phyloP scores from a whole-genome alignment of 2,113 vertebrate species.

The Lepus timidus region DNA sequence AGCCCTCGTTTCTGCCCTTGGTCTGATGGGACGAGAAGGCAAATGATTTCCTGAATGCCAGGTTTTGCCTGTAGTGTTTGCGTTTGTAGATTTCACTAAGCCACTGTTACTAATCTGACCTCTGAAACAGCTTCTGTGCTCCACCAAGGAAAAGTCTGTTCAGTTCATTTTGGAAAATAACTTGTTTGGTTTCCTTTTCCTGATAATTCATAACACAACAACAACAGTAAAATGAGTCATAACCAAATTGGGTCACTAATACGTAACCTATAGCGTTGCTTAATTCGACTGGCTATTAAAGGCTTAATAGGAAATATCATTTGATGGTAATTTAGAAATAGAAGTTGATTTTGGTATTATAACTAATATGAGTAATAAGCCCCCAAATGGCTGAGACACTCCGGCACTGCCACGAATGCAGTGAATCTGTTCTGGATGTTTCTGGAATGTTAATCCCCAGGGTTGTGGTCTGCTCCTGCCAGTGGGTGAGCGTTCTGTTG shows the following conservation, averaged over 20 bases:
- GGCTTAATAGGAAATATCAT: slow-evolving; percentile 91
- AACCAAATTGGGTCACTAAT: slow-evolving; percentile 86
- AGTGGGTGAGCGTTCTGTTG: not conserved
- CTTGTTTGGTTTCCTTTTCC: slow-evolving; percentile 80
- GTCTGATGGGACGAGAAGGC: not conserved
- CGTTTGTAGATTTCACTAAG: slow-evolving; percentile 46
- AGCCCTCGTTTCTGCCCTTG: not conserved
- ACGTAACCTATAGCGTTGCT: slow-evolving; percentile 87
- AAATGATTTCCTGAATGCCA: not conserved
- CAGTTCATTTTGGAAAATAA: slow-evolving; percentile 78
- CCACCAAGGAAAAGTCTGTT: slow-evolving; percentile 60
- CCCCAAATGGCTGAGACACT: slow-evolving; percentile 84
- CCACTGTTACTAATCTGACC: slow-evolving; percentile 17
- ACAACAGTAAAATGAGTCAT: slow-evolving; percentile 83
- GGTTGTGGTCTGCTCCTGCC: slow-evolving; percentile 32
- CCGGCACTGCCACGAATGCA: slow-evolving; percentile 87
- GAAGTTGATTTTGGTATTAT: slow-evolving; percentile 87
- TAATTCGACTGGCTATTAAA: slow-evolving; percentile 91
- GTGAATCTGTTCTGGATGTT: slow-evolving; percentile 82
- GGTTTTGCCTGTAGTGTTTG: not conserved
- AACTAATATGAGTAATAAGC: slow-evolving; percentile 91
- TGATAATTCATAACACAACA: slow-evolving; percentile 84
- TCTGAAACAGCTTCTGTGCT: slow-evolving; percentile 23
- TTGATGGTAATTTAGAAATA: slow-evolving; percentile 90
- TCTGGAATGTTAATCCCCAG: slow-evolving; percentile 85